phyloP scores from a whole-genome alignment of 2,888 invertebrate genomes.

The Gastracanthus pulcherrimus region DNA sequence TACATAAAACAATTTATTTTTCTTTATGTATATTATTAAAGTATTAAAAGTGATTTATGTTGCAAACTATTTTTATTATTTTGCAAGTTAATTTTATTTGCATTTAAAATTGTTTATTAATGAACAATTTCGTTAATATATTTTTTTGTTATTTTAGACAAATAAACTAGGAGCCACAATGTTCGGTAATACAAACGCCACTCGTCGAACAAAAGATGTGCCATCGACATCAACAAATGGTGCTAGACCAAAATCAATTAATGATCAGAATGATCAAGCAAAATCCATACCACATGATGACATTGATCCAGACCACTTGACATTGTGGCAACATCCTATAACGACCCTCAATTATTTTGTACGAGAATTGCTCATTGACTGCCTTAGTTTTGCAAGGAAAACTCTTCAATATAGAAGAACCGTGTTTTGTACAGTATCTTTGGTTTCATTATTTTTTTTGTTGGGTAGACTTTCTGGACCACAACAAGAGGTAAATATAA shows the following conservation, averaged over 20 bases:
- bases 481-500: slow-evolving; percentile 71
- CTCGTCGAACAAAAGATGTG: slow-evolving; percentile 70
- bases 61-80: slow-evolving; percentile 22
- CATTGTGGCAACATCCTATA: slow-evolving; percentile 75
- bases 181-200: slow-evolving; percentile 69
- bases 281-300: slow-evolving; percentile 50
- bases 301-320: slow-evolving; percentile 72
- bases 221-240: slow-evolving; percentile 62
- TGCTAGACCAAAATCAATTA: slow-evolving; percentile 59
- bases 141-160: slow-evolving; percentile 65
- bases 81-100: slow-evolving; percentile 40
- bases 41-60: slow-evolving; percentile 6
- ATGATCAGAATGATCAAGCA: slow-evolving; percentile 48
- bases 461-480: slow-evolving; percentile 72
- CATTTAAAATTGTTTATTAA: neutral
- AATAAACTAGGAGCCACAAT: slow-evolving; percentile 69
- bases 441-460: slow-evolving; percentile 70
- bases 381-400: slow-evolving; percentile 71
- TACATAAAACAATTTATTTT: neutral
- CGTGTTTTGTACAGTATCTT: slow-evolving; percentile 70
- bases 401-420: slow-evolving; percentile 70
- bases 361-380: slow-evolving; percentile 73
- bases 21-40: neutral
- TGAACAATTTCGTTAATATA: slow-evolving; percentile 22
- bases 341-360: slow-evolving; percentile 74